Base-by-base conservation (phyloP, 2,797 vertebrate genomes). In the Lithobates sylvaticus region DNA sequence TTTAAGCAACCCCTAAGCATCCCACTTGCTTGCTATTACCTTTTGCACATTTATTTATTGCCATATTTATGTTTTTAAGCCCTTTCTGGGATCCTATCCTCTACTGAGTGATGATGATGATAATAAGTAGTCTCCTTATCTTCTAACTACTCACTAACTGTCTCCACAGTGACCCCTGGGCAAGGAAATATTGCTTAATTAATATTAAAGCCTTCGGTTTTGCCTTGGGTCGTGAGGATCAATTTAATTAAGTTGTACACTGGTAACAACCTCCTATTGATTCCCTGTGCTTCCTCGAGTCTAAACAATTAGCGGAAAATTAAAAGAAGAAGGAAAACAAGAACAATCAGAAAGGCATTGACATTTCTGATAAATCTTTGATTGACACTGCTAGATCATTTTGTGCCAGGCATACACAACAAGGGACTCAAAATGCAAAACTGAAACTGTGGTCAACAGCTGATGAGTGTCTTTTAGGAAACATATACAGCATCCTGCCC, bases 201-300 rank as follows among this genome's bases (percentile, higher is more conserved):
- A 83, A 78, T 73, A 83, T 65, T 61, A 81, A 86, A 67, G 58
- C 10, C 47, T 44, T 71, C 15, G 29, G 78, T 34, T 58, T 65
- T 75, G 29, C 39, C n/a, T 39, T 67, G 29, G 50, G 75, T 73
- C 39, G n/a, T 5, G 21, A 68, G 58, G 61, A 83, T 86, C 80
- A 78, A 86, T 87, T 50, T 78, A 83, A 87, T 87, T 78, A 78
- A 83, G 23, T 73, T 78, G 68, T 83, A 42, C 42, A 78, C 65
- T 74, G 85, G 81, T 78, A 78, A 83, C 54, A 68, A 70, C 69
- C 71, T 78, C 42, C 42, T 47, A 87, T 83, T 74, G 80, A 87
- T 87, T 87, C 27, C 64, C 5, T 26, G 10, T 15, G 42, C 68
- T 32, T 58, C 68, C 15, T 9, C 5, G 34, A 73, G 76, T 74